These are phyloP conservation scores for Trogon surrucura DNA, from an alignment of 2,113 vertebrate species.

Conservation along the genomic window DNA sequence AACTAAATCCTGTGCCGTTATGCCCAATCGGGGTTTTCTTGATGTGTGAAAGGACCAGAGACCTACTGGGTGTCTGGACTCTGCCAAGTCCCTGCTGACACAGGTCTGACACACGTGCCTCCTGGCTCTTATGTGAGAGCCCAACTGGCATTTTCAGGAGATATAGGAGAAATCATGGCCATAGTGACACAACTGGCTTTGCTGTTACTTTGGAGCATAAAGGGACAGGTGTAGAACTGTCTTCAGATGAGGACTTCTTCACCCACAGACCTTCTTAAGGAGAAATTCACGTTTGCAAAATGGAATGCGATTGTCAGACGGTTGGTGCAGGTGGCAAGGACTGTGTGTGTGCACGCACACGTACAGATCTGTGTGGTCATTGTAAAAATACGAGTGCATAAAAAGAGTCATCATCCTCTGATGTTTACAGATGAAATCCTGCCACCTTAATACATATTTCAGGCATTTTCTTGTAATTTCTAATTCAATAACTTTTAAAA, in stretches of 20 bases:
- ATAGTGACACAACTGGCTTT: not conserved
- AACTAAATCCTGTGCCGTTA: not conserved
- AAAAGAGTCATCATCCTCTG: not conserved
- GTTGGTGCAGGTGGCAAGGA: not conserved
- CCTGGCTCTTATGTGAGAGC: not conserved
- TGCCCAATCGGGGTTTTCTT: accelerated
- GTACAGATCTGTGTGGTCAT: accelerated
- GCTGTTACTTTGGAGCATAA: not conserved
- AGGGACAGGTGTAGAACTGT: not conserved
- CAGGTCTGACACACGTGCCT: not conserved
- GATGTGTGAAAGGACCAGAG: not conserved
- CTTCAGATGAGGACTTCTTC: not conserved
- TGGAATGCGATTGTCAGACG: not conserved
- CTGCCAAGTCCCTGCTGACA: not conserved
- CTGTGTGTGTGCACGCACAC: not conserved
- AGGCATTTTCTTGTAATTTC: not conserved
- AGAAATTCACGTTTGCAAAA: not conserved
- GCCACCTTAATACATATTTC: not conserved
- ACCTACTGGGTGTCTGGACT: not conserved
- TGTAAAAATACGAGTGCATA: not conserved
- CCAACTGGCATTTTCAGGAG: not conserved
- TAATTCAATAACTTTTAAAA: not conserved
- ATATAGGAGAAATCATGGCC: not conserved
- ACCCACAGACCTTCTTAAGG: not conserved
- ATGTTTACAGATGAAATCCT: not conserved